Base-by-base conservation (phyloP, 1,140 invertebrate species). In the Bactericera cockerelli region DNA sequence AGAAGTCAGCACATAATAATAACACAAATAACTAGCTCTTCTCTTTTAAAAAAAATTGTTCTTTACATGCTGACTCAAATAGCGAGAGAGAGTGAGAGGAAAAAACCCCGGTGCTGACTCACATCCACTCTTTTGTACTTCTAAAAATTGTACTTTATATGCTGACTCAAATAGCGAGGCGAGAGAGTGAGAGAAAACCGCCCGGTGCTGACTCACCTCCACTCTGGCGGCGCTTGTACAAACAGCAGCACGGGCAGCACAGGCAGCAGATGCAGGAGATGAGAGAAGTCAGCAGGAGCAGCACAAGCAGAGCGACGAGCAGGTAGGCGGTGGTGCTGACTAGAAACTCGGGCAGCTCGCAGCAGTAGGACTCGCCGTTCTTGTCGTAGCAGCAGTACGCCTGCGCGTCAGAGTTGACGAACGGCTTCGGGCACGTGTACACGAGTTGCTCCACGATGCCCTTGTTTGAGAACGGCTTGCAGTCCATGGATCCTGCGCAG, bases 251-350 rank as follows among this genome's bases (percentile, higher is more conserved):
- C 33, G 62, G 62, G 42, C 64, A 65, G 25, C 60, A 65, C 28
- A 65, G 57, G 55, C 64, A 65, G 31, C 64, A 65, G 2, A 65
- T 57, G 33, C 64, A 65, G 22, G 59, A 60, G 56, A 65, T 58
- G 56, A 65, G 56, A 2, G 54, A 63, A 11, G 61, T 63, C 6
- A 64, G 19, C 21, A 64, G 59, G 19, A 64, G 28, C 16, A 63
- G 22, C 13, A 61, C 25, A 26, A 64, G 61, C 19, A 62, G 49
- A 22, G 56, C 28, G 11, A 61, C 53, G 22, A 55, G 57, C 38
- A 56, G 56, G 56, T 49, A 58, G 2, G 36, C 11, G 16, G 36
- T 25, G 19, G 53, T 22, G n/a, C 42, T 26, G 0, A 56, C 24
- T n/a, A 59, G 22, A 55, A 59, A 62, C 22, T 62, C 49, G 36